These are phyloP conservation scores for Orgyia antiqua DNA, from an alignment of 2,888 invertebrate genomes.

Conservation along the genomic window DNA sequence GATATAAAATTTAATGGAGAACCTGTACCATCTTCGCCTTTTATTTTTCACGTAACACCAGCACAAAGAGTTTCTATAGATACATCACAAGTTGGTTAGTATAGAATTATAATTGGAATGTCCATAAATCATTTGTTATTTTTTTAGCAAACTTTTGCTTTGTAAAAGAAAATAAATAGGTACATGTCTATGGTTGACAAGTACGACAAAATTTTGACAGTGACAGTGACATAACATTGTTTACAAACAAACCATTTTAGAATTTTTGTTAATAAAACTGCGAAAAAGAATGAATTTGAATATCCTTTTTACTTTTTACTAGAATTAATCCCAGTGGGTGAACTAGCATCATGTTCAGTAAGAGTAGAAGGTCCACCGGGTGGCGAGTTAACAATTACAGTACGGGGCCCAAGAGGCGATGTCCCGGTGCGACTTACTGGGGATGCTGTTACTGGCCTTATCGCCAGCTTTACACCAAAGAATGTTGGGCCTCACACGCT, in stretches of 20 bases:
- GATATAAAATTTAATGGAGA: slow-evolving; percentile 98
- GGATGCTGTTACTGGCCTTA: slow-evolving; percentile 91
- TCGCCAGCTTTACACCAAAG: slow-evolving; percentile 93
- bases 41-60: slow-evolving; percentile 84
- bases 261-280: no score
- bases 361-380: slow-evolving; percentile 77
- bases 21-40: slow-evolving; percentile 94
- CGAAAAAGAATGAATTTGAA: no score
- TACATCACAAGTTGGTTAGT: slow-evolving; percentile 65
- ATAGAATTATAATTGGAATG: background rate
- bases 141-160: no score
- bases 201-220: no score
- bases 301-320: slow-evolving; percentile 3
- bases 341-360: slow-evolving; percentile 69
- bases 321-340: slow-evolving; percentile 91
- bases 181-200: no score
- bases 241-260: no score
- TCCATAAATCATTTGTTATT: no score
- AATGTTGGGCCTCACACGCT: slow-evolving; percentile 96
- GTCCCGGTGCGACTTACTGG: slow-evolving; percentile 93
- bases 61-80: slow-evolving; percentile 68
- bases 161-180: no score
- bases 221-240: no score
- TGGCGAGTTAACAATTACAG: slow-evolving; percentile 93
- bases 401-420: slow-evolving; percentile 91